Percentiles rank a stretch among this genome's conserved stretches.
Evolutionary conservation across 2,797 vertebrate species (phyloP).

Genomic region (Cebuella pygmaea): DNA sequence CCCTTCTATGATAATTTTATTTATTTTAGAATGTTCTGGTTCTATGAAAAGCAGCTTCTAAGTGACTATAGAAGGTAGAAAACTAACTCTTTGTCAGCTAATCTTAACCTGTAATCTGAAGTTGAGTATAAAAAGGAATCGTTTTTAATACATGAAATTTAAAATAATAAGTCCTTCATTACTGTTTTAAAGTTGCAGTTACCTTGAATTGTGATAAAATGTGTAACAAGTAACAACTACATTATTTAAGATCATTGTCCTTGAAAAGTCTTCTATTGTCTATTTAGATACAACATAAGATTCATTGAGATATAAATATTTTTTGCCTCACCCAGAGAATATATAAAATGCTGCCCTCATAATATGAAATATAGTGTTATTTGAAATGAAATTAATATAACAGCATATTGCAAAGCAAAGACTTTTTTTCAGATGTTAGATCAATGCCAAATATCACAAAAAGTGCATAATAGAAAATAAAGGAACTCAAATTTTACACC

Average conservation of each 20-base stretch:
- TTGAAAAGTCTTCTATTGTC: neutral
- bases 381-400: constrained; percentile 2
- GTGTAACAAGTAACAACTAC: neutral
- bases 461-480: neutral
- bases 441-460: neutral
- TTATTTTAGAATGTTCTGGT: neutral
- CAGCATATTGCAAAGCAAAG: neutral
- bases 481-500: neutral
- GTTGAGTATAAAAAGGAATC: neutral
- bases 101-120: neutral
- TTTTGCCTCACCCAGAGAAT: neutral
- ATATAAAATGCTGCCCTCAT: neutral
- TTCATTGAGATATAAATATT: neutral
- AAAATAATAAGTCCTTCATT: neutral
- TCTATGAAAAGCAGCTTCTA: neutral
- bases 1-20: neutral
- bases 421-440: neutral
- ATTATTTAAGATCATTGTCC: neutral
- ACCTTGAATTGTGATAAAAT: neutral
- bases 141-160: constrained; percentile 6
- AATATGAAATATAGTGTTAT: neutral
- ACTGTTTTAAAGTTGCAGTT: neutral
- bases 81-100: neutral
- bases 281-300: neutral
- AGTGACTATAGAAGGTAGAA: neutral